Evolutionary conservation across 2,113 vertebrate genomes (phyloP), one percentile per base, ranked within the genome.

Genomic region (Xenus cinereus): DNA sequence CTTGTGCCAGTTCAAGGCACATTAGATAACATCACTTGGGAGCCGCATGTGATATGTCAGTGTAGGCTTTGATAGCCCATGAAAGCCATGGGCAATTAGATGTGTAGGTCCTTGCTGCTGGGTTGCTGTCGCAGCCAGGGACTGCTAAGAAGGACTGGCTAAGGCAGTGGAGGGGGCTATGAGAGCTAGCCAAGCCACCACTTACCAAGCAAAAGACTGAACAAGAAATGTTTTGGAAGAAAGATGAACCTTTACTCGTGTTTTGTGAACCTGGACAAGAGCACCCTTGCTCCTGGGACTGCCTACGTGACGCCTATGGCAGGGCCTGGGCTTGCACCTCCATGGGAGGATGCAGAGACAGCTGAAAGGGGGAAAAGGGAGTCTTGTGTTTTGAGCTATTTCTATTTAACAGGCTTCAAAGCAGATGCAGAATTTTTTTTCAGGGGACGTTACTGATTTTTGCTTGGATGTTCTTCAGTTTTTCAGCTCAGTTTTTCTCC

Each of bases 221-320:
- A 35, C 7, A 50, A 45, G 21, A 73, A 66, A 27, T 4, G 16
- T 20, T 92, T 78, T 72, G 71, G 32, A 93, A 77, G 43, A 67
- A 6, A 59, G 9, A 20, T 3, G 10, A 62, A 19, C 13, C 17
- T 37, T 28, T 54, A 7, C 32, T 56, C 4, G 0, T 17, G 21
- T 59, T 87, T 63, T 60, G 9, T 46, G 45, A 66, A 30, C 30
- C 10, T 33, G 14, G 39, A 60, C 1, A 8, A 43, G 35, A 30
- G 3, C 17, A 17, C 18, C 6, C 28, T 63, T 69, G 18, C 21
- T 56, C 46, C 30, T 39, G 39, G n/a, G 30, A 22, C 35, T 86
- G 33, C 28, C 53, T 59, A 13, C 0, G 0, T 23, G 26, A 12
- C 4, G 1, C 21, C 51, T 20, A 1, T 1, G 5, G 30, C 48